Evolutionary conservation across 1,140 invertebrate species (phyloP), one percentile per base, ranked within the genome.

Genomic region (Cotesia chilonis): DNA sequence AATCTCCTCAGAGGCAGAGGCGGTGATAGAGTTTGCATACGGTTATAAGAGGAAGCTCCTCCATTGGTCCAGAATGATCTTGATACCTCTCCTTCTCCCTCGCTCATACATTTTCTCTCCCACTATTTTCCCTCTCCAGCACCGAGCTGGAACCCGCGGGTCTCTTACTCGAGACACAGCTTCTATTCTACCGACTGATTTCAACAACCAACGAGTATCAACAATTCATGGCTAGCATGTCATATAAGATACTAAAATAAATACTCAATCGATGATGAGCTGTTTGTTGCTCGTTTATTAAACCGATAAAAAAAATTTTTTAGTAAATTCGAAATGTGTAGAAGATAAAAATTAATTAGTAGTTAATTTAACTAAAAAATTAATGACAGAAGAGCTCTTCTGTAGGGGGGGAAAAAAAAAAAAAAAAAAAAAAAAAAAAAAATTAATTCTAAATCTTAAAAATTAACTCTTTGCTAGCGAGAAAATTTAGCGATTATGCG

Each of bases 11-110:
- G 57, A 59, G 57, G n/a, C 20, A 59, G 83, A 85, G 84, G 84
- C 84, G 85, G 82, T 82, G 77, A 77, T 80, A 79, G 80, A 80
- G 77, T 84, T 87, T 87, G 85, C 85, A 87, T 87, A 87, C 83
- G 79, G 77, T 80, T 79, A 79, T 73, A 68, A 78, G 59, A 77
- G 70, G 78, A 80, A 81, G 82, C 78, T 76, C 81, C 82, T 77
- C 78, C 70, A 87, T 87, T 87, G 85, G 85, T 86, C 84, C 84
- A 85, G 82, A 80, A 81, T 78, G 72, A 81, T 83, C 80, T 82
- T 76, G 71, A 74, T 70, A 52, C 72, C 64, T 55, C 71, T 74
- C 37, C 76, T 71, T 65, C 71, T 60, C 75, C 69, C 74, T 75
- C 71, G 75, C 77, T 79, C 76, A 72, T 72, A 74, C 64, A 65